These are phyloP conservation scores for Epizoanthus fatuus DNA, from an alignment of 92 coral and sea anemone genomes.

Conservation along the genomic window DNA sequence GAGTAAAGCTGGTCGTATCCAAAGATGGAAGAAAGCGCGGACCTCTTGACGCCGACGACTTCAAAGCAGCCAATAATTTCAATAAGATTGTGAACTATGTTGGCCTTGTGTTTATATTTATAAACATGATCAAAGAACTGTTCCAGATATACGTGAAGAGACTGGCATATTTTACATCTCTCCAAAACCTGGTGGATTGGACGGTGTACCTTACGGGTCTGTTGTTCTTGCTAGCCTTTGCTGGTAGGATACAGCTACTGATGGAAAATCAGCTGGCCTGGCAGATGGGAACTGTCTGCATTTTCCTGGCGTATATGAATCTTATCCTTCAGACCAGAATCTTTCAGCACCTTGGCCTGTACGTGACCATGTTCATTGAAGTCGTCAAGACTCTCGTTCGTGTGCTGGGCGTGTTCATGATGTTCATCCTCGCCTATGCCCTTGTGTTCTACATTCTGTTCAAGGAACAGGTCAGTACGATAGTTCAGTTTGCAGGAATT, in stretches of 20 bases:
- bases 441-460: constrained; percentile 86
- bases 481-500: no score
- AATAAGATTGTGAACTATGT: constrained; percentile 39
- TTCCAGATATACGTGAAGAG: constrained; percentile 65
- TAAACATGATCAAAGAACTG: constrained; percentile 75
- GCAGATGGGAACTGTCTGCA: constrained; percentile 79
- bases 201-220: constrained; percentile 65
- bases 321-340: constrained; percentile 78
- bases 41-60: constrained; percentile 15
- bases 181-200: constrained; percentile 73
- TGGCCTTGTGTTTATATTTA: constrained; percentile 48
- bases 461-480: constrained; percentile 78
- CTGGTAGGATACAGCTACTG: constrained; percentile 7
- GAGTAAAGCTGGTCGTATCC: constrained; percentile 1
- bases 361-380: constrained; percentile 94
- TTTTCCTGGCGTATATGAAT: constrained; percentile 87
- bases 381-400: constrained; percentile 80
- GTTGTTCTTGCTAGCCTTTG: constrained; percentile 71
- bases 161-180: constrained; percentile 58
- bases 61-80: constrained; percentile 28
- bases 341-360: constrained; percentile 79
- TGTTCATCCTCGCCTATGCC: constrained; percentile 86
- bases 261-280: constrained; percentile 58
- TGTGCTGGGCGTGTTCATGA: constrained; percentile 66
- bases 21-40: neutral